Base-by-base conservation (phyloP, 2,797 vertebrate species). In the Macropodus opercularis region DNA sequence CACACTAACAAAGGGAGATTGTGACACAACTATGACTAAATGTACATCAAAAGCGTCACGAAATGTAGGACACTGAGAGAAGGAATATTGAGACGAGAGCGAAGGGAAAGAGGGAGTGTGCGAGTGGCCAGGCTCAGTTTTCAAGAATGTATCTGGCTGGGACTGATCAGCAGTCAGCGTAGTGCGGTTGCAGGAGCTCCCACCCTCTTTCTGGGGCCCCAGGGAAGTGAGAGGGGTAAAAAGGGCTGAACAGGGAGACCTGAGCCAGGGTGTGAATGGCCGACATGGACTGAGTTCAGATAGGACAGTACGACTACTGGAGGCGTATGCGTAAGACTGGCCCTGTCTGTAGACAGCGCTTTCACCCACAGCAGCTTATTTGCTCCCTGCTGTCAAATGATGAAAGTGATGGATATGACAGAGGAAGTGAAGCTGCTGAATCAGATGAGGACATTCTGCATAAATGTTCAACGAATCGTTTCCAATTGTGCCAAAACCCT, bases 91-190 rank as follows among this genome's bases (percentile, higher is more conserved):
- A 72, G 72, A 69, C 54, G 82, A 80, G 68, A 83, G 77, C 43
- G 60, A 68, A 73, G 75, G 77, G 51, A 80, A 81, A 83, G 68
- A 77, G 61, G 74, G 77, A 87, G 63, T 67, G 62, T 61, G 66
- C 9, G 66, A 89, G 80, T 63, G 69, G 71, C 69, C 75, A 67
- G 82, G 84, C 86, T 92, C 88, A 89, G 88, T 75, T 83, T 87
- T 92, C 87, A 94, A 92, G 93, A 94, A 93, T 93, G 92, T 76
- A 77, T 88, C 89, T 92, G 91, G 90, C 86, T 79, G 57, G 15
- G 78, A 75, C 72, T 44, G 86, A 86, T 71, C 77, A 85, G 85
- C 84, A 89, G 86, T 77, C 84, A 85, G 83, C 75, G 85, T 85
- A 68, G 84, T 91, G 87, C 76, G 89, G 91, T 92, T 82, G 77